phyloP scores from a whole-genome alignment of 2,888 invertebrate genomes.

The Bedellia somnulentella region DNA sequence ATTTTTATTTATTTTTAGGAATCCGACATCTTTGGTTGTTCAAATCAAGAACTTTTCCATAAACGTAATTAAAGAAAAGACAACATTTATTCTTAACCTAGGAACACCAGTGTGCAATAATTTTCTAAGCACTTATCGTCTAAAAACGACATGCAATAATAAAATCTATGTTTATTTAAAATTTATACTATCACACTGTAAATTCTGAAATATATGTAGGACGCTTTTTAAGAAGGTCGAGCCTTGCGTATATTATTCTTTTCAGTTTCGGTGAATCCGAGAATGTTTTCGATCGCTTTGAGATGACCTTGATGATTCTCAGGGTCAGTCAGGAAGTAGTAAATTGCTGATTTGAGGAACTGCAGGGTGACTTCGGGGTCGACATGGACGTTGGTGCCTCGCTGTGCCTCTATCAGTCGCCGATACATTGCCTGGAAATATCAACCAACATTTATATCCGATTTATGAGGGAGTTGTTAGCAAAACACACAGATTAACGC shows the following conservation, averaged over 20 bases:
- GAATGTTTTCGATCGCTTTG: slow-evolving; percentile 87
- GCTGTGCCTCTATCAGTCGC: slow-evolving; percentile 77
- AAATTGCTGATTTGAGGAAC: slow-evolving; percentile 90
- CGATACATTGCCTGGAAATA: slow-evolving; percentile 79
- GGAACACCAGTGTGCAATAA: no score
- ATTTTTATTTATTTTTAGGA: no score
- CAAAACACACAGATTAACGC: no score
- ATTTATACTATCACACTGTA: no score
- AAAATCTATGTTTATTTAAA: slow-evolving; percentile 28
- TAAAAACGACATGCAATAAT: slow-evolving; percentile 28
- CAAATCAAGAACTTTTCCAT: no score
- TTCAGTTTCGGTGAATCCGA: slow-evolving; percentile 83
- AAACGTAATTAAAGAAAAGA: no score
- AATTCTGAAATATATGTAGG: no score
- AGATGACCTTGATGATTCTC: slow-evolving; percentile 88
- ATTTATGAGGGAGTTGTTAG: no score
- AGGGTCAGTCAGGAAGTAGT: slow-evolving; percentile 88
- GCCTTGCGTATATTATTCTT: slow-evolving; percentile 78
- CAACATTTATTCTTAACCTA: no score
- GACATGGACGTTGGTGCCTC: slow-evolving; percentile 67
- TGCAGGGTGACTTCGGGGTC: slow-evolving; percentile 92
- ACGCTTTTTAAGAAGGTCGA: slow-evolving; percentile 52
- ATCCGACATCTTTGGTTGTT: slow-evolving; percentile 49
- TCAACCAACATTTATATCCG: slow-evolving; percentile 11
- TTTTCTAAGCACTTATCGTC: no score